Evolutionary conservation across 2,888 invertebrate genomes (phyloP).

Genomic region (Epinotia nisella): DNA sequence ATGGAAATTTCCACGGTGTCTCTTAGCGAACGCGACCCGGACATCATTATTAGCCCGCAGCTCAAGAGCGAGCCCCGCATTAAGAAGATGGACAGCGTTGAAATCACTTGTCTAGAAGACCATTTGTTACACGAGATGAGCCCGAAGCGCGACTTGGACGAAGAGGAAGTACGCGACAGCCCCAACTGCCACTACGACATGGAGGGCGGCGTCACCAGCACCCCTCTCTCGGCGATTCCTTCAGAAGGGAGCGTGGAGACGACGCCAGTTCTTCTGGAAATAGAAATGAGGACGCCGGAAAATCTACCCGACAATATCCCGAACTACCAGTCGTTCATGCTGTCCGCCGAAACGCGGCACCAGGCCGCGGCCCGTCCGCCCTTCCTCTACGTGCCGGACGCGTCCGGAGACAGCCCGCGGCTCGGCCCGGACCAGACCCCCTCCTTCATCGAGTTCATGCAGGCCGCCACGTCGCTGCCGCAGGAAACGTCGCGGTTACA

Average conservation of each 20-base stretch:
- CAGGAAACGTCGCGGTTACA: conserved; percentile 65
- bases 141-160: conserved; percentile 48
- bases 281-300: conserved; percentile 52
- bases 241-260: conserved; percentile 53
- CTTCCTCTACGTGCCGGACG: neutral
- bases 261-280: conserved; percentile 58
- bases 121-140: conserved; percentile 53
- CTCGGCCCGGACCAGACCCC: conserved; percentile 57
- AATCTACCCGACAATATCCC: conserved; percentile 53
- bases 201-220: conserved; percentile 72
- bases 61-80: conserved; percentile 58
- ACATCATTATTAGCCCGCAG: conserved; percentile 55
- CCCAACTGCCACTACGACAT: conserved; percentile 66
- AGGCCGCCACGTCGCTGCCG: conserved; percentile 64
- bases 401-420: conserved; percentile 51
- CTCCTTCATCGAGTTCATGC: conserved; percentile 70
- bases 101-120: conserved; percentile 70
- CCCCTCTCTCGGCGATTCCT: conserved; percentile 60
- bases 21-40: conserved; percentile 49
- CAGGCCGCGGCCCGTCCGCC: conserved; percentile 59
- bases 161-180: conserved; percentile 57
- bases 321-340: conserved; percentile 65
- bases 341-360: conserved; percentile 69
- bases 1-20: conserved; percentile 58
- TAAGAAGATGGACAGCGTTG: conserved; percentile 76